Base-by-base conservation (phyloP, 2,113 vertebrate genomes). In the Rissa tridactyla region DNA sequence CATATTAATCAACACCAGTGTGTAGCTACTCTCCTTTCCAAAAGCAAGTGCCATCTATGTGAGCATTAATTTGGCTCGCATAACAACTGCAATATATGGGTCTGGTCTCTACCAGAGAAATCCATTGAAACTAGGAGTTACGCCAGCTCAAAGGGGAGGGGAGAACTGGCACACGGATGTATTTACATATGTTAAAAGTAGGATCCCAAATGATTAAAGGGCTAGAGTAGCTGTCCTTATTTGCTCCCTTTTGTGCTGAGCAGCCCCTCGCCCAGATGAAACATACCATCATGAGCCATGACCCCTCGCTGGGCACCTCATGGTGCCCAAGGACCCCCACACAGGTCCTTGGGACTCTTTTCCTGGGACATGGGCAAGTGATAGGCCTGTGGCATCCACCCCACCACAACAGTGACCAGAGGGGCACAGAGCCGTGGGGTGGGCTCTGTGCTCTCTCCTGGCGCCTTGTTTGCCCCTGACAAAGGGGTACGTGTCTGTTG, bases 331-430 rank as follows among this genome's bases (percentile, higher is more conserved):
- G 14, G 15, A n/a, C 11, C 7, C 11, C 11, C 17, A 3, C 0
- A 3, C 27, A 61, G 13, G 22, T 72, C 34, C 44, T n/a, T 82
- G 60, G 36, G 17, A 47, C 16, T 14, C 36, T 85, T 90, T 51
- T 71, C 25, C n/a, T 42, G 62, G 30, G 30, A 40, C 0, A 0
- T 22, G 61, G 32, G 17, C n/a, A 52, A n/a, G 32, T 0, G 1
- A 26, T 10, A 36, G 23, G 36, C 13, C 54, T 77, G 42, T 54
- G 64, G 30, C 42, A 46, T 60, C 32, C n/a, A 19, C 32, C 22
- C 29, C 44, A 49, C 5, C 60, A 52, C 3, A 73, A 7, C 78
- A 51, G 47, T 2, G 11, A 30, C 44, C 47, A n/a, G 32, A 82
- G 40, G 7, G 32, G 2, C 20, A 12, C 64, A 55, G 38, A 40